Conservation (phyloP, 2,888 invertebrate genomes). For the Branchipolynoe longqiensis region DNA sequence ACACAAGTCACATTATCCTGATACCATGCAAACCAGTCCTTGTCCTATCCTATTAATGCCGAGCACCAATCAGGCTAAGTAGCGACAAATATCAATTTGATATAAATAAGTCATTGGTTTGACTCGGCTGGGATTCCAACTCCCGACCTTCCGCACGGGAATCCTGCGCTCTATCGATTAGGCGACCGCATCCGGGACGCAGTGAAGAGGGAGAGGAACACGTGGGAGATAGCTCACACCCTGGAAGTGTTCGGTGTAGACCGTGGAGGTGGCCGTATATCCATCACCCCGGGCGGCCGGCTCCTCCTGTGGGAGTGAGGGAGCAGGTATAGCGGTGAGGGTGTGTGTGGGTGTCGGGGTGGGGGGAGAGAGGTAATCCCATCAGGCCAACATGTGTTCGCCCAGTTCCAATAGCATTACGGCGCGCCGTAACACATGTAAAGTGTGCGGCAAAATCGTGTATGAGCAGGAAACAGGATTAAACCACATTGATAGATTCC, state of each 20-base stretch:
- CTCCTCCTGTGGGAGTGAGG: not conserved
- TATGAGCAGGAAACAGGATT: conserved; percentile 56
- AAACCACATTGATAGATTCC: conserved; percentile 52
- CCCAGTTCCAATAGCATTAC: conserved; percentile 57
- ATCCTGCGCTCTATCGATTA: too few species aligned
- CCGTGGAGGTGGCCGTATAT: conserved; percentile 19
- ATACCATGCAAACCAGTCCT: too few species aligned
- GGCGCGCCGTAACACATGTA: conserved; percentile 51
- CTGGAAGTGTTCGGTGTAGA: not conserved
- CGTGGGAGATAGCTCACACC: too few species aligned
- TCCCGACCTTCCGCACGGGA: too few species aligned
- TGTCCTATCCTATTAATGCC: too few species aligned
- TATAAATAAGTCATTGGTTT: too few species aligned
- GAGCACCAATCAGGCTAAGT: too few species aligned
- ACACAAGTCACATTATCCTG: too few species aligned
- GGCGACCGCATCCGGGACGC: too few species aligned
- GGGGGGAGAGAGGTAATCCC: conserved; percentile 41
- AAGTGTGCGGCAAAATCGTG: conserved; percentile 50
- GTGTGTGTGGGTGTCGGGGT: not conserved
- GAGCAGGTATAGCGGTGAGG: not conserved
- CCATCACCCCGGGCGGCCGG: conserved; percentile 27
- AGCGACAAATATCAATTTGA: too few species aligned
- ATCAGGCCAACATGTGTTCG: conserved; percentile 59
- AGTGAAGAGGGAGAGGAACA: too few species aligned
- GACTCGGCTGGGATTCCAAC: too few species aligned